Conservation (phyloP, 2,888 invertebrate genomes). For the Aphidoletes aphidimyza region DNA sequence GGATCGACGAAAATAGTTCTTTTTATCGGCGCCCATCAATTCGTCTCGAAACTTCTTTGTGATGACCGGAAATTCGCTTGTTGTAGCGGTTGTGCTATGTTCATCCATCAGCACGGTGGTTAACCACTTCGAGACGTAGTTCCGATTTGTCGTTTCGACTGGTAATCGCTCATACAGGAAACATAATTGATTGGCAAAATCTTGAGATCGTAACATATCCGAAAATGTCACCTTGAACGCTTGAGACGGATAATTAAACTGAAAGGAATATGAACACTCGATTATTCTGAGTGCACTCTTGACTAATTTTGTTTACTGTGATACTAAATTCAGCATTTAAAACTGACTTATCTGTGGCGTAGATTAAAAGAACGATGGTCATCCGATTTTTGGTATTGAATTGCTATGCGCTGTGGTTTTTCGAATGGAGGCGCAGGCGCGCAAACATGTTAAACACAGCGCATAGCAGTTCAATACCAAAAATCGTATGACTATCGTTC, state of each 20-base stretch:
- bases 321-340: no score
- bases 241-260: conserved; percentile 33
- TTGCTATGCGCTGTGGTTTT: no score
- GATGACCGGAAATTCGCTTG: background rate
- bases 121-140: background rate
- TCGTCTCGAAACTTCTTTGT: conserved; percentile 24
- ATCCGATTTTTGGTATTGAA: no score
- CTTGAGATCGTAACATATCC: background rate
- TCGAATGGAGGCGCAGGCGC: no score
- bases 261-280: background rate
- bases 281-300: background rate
- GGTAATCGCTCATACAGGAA: background rate
- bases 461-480: no score
- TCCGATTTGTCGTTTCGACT: background rate
- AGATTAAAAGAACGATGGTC: no score
- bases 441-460: no score
- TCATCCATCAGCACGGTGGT: background rate
- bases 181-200: conserved; percentile 4
- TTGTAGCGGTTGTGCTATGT: background rate
- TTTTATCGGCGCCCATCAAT: background rate
- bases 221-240: background rate
- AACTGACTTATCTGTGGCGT: no score
- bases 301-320: no score
- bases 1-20: background rate
- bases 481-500: no score